Evolutionary conservation across 2,797 vertebrate species (phyloP).

Genomic region (Darevskia nairensis): DNA sequence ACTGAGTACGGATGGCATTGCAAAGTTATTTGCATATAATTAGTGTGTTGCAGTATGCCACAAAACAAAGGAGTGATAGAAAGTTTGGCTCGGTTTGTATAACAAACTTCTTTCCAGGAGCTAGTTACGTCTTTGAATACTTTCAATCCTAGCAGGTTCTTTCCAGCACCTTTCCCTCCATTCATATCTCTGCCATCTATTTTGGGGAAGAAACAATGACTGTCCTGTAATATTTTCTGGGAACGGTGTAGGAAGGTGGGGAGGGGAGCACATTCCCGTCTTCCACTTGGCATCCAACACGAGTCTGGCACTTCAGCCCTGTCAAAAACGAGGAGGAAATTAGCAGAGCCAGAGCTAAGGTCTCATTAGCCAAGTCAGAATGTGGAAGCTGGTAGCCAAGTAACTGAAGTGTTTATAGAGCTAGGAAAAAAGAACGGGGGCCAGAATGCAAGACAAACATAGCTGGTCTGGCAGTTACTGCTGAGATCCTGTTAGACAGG

Average conservation of each 20-base stretch:
- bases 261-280: not conserved
- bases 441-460: not conserved
- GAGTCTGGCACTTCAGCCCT: slow-evolving; percentile 26
- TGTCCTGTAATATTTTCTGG: slow-evolving; percentile 13
- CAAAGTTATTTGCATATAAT: not conserved
- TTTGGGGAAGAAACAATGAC: not conserved
- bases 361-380: slow-evolving; percentile 16
- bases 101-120: not conserved
- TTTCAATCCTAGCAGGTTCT: not conserved
- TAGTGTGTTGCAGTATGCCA: not conserved
- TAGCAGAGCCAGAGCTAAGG: not conserved
- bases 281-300: slow-evolving; percentile 18
- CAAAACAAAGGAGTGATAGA: not conserved
- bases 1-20: too few relatives aligned
- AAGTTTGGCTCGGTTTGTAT: not conserved
- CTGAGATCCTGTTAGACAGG: not conserved
- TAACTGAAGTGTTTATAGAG: slow-evolving; percentile 15
- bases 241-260: not conserved
- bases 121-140: not conserved
- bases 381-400: not conserved
- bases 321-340: slow-evolving; percentile 25
- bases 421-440: not conserved
- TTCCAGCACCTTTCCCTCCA: not conserved
- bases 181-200: not conserved
- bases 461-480: not conserved